A percentile compares a stretch with the other conserved stretches of the same genome.
Evolutionary conservation across 2,888 invertebrate species (phyloP).

Genomic region (Griposia aprilina): DNA sequence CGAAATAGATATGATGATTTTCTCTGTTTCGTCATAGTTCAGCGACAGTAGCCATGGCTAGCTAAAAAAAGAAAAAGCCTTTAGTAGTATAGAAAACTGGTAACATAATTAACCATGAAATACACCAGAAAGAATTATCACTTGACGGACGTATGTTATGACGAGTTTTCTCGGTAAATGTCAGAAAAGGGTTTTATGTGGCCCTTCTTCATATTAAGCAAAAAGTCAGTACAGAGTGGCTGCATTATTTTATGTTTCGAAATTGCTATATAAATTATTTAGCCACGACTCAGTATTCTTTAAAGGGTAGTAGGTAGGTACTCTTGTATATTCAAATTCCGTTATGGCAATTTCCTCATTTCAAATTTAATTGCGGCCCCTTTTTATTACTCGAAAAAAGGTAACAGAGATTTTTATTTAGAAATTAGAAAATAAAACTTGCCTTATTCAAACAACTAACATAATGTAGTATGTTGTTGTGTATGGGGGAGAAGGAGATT

Average conservation of each 20-base stretch:
- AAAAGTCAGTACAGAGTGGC: not conserved
- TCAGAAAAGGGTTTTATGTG: slow-evolving; percentile 13
- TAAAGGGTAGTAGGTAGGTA: not conserved
- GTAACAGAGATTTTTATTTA: not conserved
- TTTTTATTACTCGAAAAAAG: not conserved
- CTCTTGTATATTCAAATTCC: not conserved
- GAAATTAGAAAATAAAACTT: not conserved
- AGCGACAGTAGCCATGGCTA: too few species aligned
- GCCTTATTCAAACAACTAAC: not conserved
- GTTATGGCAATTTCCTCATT: not conserved
- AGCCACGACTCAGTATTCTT: not conserved
- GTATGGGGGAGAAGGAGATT: too few species aligned
- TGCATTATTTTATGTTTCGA: slow-evolving; percentile 3
- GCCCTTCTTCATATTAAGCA: not conserved
- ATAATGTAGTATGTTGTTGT: too few species aligned
- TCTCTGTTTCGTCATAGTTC: too few species aligned
- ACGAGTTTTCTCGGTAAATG: not conserved
- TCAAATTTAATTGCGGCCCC: not conserved
- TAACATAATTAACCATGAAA: not conserved
- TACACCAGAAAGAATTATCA: not conserved
- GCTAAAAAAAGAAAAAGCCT: not conserved
- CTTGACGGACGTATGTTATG: slow-evolving; percentile 7
- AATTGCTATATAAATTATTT: slow-evolving; percentile 8
- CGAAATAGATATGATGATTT: too few species aligned
- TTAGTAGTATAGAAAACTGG: not conserved